Evolutionary conservation across 1,140 invertebrate species (phyloP).

Genomic region (Brachionus rotundiformis): DNA sequence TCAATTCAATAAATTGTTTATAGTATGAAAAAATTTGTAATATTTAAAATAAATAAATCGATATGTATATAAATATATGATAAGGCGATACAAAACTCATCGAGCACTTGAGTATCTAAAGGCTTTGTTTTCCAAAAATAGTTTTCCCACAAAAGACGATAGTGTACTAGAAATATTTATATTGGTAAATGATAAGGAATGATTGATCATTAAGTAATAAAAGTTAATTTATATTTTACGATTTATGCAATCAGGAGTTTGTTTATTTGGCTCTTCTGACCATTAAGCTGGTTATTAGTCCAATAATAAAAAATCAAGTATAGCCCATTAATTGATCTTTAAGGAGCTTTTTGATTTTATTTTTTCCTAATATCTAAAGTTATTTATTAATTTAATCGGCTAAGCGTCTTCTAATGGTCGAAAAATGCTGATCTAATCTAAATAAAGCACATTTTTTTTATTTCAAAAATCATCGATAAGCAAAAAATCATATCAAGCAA

Average conservation of each 20-base stretch:
- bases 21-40: background rate
- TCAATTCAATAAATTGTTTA: background rate
- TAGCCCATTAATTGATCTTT: background rate
- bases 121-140: background rate
- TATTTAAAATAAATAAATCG: background rate
- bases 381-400: background rate
- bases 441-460: background rate
- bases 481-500: constrained; percentile 6
- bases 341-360: background rate
- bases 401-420: background rate
- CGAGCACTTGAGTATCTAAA: background rate
- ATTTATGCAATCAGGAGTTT: background rate
- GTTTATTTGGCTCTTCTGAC: background rate
- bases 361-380: background rate
- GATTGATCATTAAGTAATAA: constrained; percentile 8
- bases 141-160: background rate
- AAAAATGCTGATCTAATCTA: constrained; percentile 19
- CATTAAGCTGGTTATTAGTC: background rate
- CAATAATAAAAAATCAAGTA: background rate
- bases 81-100: background rate
- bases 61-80: background rate
- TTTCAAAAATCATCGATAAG: constrained; percentile 21
- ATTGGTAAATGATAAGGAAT: background rate
- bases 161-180: background rate
- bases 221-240: constrained; percentile 12